phyloP scores from a whole-genome alignment of 2,888 invertebrate species.

The Apodemia mormo region DNA sequence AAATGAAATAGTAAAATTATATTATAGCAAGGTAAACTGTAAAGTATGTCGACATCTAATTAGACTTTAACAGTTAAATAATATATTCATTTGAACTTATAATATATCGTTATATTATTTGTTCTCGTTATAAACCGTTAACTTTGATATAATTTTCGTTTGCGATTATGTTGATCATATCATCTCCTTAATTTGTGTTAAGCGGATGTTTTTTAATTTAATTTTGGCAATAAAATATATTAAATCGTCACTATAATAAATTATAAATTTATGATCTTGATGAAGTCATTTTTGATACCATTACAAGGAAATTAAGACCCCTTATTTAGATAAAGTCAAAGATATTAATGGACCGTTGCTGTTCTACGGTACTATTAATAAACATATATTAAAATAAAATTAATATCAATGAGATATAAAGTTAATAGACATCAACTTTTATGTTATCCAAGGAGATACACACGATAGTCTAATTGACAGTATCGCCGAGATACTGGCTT shows the following conservation, averaged over 20 bases:
- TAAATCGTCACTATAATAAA: neutral
- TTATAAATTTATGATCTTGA: neutral
- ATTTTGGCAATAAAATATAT: neutral
- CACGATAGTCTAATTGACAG: neutral
- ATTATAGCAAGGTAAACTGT: too few relatives aligned
- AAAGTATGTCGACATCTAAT: too few relatives aligned
- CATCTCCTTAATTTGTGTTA: neutral
- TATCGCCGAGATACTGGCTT: neutral
- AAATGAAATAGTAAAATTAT: too few relatives aligned
- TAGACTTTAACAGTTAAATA: too few relatives aligned
- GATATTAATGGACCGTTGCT: conserved; percentile 1
- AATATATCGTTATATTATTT: too few relatives aligned
- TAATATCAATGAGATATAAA: too few relatives aligned
- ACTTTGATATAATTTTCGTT: neutral
- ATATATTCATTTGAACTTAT: too few relatives aligned
- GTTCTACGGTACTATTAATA: neutral
- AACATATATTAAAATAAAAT: neutral
- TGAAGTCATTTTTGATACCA: conserved; percentile 6
- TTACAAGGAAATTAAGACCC: neutral
- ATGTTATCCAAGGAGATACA: neutral
- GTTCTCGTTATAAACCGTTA: too few relatives aligned
- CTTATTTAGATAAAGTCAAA: conserved; percentile 1
- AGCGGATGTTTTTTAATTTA: neutral
- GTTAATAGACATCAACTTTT: neutral
- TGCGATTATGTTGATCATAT: neutral